Percentiles rank a stretch among this genome's conserved stretches.
Conservation (phyloP, 2,797 vertebrate species). For the Fistularia tabacaria region DNA sequence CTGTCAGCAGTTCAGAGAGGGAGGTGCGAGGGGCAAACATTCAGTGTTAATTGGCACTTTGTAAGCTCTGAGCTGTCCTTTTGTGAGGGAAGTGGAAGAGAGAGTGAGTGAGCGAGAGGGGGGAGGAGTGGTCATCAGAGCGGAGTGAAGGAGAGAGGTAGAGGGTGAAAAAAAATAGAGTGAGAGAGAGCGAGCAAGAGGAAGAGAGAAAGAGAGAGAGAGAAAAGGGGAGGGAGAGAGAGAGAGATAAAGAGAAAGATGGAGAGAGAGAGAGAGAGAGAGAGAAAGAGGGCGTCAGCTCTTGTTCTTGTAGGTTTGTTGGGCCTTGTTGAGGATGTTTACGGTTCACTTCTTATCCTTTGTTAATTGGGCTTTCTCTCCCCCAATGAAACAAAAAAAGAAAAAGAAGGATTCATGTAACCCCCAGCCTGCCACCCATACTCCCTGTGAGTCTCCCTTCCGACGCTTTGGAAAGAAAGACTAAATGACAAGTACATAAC, state of each 20-base stretch:
- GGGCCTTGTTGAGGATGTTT: conserved; percentile 80
- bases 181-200: conserved; percentile 22
- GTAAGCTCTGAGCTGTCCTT: conserved; percentile 79
- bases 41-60: conserved; percentile 86
- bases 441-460: conserved; percentile 54
- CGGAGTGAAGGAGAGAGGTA: conserved; percentile 24
- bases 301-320: conserved; percentile 78
- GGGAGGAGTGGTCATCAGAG: conserved; percentile 38
- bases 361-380: conserved; percentile 82
- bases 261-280: conserved; percentile 33
- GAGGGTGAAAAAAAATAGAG: no score
- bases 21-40: conserved; percentile 81
- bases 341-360: conserved; percentile 84
- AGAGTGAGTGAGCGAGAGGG: conserved; percentile 51
- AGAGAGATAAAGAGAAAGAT: conserved; percentile 1
- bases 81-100: conserved; percentile 73
- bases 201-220: conserved; percentile 38
- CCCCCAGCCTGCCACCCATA: conserved; percentile 67
- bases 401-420: conserved; percentile 65
- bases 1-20: conserved; percentile 80
- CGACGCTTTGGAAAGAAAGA: conserved; percentile 33
- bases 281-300: conserved; percentile 56
- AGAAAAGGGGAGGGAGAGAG: conserved; percentile 43
- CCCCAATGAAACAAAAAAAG: conserved; percentile 55
- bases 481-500: conserved; percentile 30